A percentile compares a stretch with the other conserved stretches of the same genome.
phyloP scores from a whole-genome alignment of 2,888 invertebrate species.

The Phengaris alcon region DNA sequence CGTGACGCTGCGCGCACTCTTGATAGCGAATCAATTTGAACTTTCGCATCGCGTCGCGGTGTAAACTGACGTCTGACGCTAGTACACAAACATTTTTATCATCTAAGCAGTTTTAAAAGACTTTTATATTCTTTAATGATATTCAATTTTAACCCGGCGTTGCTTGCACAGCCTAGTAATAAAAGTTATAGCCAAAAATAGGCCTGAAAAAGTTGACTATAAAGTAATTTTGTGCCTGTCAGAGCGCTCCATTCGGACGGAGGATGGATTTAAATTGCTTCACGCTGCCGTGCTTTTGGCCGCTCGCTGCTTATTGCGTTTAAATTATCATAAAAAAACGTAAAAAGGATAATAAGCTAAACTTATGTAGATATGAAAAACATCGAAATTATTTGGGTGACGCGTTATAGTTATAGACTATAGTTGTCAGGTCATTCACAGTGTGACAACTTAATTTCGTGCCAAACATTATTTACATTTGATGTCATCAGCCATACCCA shows the following conservation, averaged over 20 bases:
- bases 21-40: too few species aligned
- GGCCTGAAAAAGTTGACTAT: not conserved
- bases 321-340: not conserved
- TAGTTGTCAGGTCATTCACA: not conserved
- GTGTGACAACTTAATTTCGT: too few species aligned
- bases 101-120: too few species aligned
- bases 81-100: too few species aligned
- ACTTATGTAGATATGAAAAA: not conserved
- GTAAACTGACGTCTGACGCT: too few species aligned
- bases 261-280: not conserved
- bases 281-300: not conserved
- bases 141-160: too few species aligned
- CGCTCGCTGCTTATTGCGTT: not conserved
- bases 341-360: not conserved
- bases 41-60: too few species aligned
- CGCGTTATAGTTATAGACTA: too few species aligned
- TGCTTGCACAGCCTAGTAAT: not conserved
- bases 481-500: not conserved
- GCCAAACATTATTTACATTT: not conserved
- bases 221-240: conserved; percentile 14
- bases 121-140: too few species aligned
- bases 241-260: not conserved
- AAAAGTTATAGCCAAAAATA: not conserved
- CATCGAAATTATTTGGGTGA: not conserved
- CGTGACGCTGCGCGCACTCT: too few species aligned